Conservation (phyloP, 1,140 invertebrate genomes). For the Homalodisca vitripennis region DNA sequence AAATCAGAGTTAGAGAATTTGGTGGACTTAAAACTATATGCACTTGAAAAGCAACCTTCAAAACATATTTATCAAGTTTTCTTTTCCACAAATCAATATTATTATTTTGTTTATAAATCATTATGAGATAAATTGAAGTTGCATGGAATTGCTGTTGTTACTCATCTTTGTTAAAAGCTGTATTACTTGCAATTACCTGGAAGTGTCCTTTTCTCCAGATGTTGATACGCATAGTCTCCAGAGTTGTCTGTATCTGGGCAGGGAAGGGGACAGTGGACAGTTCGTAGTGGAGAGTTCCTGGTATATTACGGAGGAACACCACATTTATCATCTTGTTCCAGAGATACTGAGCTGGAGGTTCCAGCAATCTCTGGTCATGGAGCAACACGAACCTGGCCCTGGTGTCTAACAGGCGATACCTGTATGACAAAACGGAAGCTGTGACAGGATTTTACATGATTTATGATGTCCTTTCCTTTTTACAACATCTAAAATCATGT, state of each 20-base stretch:
- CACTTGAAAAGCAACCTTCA: too few species aligned
- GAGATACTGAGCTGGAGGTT: slow-evolving; percentile 62
- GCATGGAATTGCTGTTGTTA: too few species aligned
- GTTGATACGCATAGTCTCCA: slow-evolving; percentile 58
- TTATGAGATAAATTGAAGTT: too few species aligned
- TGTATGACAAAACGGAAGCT: too few species aligned
- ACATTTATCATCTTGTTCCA: slow-evolving; percentile 76
- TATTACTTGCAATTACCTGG: slow-evolving; percentile 38
- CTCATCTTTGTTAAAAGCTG: too few species aligned
- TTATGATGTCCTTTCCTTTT: too few species aligned
- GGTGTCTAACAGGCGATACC: slow-evolving; percentile 65
- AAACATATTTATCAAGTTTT: too few species aligned
- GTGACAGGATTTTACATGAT: too few species aligned
- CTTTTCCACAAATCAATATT: slow-evolving; percentile 49
- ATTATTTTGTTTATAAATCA: too few species aligned
- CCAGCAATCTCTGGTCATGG: slow-evolving; percentile 64
- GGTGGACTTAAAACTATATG: too few species aligned
- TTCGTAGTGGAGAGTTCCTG: slow-evolving; percentile 57
- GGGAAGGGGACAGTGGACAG: slow-evolving; percentile 71
- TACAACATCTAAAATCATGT: too few species aligned
- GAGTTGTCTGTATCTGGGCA: slow-evolving; percentile 51
- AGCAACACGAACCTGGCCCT: slow-evolving; percentile 66
- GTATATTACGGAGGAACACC: slow-evolving; percentile 64
- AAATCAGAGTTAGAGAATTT: too few species aligned
- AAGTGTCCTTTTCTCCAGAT: slow-evolving; percentile 55